Base-by-base conservation (phyloP, 2,113 vertebrate species). In the Myodes glareolus region DNA sequence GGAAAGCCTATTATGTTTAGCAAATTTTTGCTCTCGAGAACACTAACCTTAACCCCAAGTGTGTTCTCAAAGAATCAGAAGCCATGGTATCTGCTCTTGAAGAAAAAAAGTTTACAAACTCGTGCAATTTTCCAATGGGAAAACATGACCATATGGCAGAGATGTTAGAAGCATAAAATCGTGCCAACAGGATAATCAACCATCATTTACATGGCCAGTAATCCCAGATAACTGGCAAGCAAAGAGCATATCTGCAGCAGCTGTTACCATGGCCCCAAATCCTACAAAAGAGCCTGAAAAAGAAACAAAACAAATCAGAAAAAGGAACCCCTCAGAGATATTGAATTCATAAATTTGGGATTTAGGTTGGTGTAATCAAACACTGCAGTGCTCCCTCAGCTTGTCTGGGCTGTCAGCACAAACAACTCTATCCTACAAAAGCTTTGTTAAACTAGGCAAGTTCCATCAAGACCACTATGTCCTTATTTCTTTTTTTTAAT, bases 121-220 rank as follows among this genome's bases (percentile, higher is more conserved):
- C 73, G 76, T 94, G 29, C 80, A 72, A 86, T 80, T 97, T 97
- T 96, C 94, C 94, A 95, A 73, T 92, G 94, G 90, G 97, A 89
- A 97, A 98, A 85, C 90, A 95, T 5, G 1, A 95, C 90, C 97
- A 98, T 97, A 98, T 97, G 96, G 97, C 92, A 92, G 76, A 94
- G 80, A 97, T 86, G 92, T 95, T 94, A 93, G 88, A 90, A 95
- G 95, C 76, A 91, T 70, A 85, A 78, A 85, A n/a, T 14, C 29
- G 61, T 97, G 96, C 97, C 97, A 97, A 95, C 33, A 90, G 96
- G 92, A 95, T 97, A 93, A 97, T 97, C 94, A 96, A 95, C 90
- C 88, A 94, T 95, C 90, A 94, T 94, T 88, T 91, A 92, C 88
- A 91, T 86, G 96, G 92, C 92, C 96, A 91, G 96, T 19, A 94